Conservation (phyloP, 2,113 vertebrate genomes). For the Machaerirhynchus nigripectus region DNA sequence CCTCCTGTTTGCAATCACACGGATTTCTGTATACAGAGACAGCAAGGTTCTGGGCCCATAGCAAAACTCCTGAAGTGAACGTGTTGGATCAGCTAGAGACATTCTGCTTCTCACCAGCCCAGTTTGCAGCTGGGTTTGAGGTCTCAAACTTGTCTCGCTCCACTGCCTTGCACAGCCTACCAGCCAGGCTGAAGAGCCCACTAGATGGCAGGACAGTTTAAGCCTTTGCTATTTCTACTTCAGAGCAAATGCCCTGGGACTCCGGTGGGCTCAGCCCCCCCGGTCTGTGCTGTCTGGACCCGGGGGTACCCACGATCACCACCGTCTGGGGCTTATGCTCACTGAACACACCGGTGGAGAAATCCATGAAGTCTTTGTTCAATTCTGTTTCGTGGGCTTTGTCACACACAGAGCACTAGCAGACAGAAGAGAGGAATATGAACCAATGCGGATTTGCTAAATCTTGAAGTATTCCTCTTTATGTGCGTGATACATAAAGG, state of each 20-base stretch:
- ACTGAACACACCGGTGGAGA: neutral
- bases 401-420: neutral
- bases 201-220: slow-evolving; percentile 43
- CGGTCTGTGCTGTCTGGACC: neutral
- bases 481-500: neutral
- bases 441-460: neutral
- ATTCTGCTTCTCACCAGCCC: neutral
- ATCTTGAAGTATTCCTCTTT: neutral
- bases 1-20: neutral
- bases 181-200: neutral
- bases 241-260: neutral
- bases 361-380: neutral
- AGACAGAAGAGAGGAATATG: neutral
- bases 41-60: neutral
- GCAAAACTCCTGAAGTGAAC: neutral
- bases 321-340: neutral
- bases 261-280: neutral
- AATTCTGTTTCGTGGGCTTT: neutral
- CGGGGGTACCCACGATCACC: fast-evolving
- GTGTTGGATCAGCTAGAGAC: neutral
- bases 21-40: neutral
- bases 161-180: neutral
- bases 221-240: neutral
- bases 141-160: neutral
- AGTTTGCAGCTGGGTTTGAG: neutral